Percentiles rank a stretch among this genome's conserved stretches.
phyloP scores from a whole-genome alignment of 2,113 vertebrate genomes.

The Oophaga pumilio region DNA sequence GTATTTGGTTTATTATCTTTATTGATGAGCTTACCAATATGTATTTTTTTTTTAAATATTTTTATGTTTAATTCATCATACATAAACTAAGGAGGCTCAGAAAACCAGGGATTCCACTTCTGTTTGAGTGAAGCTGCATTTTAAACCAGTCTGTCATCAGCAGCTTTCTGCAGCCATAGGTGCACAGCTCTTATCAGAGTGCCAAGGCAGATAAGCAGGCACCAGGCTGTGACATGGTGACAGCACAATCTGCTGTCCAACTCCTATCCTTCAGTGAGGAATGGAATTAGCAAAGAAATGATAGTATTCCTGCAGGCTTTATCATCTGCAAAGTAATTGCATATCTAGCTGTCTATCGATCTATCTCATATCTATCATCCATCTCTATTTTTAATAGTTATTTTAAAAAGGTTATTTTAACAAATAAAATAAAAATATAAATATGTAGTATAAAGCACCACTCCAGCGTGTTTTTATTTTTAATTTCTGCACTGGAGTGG shows the following conservation, averaged over 20 bases:
- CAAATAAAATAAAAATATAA: no score
- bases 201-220: conserved; percentile 37
- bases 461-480: no score
- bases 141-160: conserved; percentile 30
- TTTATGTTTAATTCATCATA: background rate
- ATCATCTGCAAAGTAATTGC: background rate
- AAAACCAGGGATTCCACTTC: background rate
- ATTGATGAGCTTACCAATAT: background rate
- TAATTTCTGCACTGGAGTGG: no score
- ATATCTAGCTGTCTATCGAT: background rate
- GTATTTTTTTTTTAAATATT: background rate
- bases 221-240: conserved; percentile 15
- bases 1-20: background rate
- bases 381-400: no score
- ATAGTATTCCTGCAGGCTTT: background rate
- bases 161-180: conserved; percentile 20
- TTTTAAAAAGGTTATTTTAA: no score
- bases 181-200: conserved; percentile 18
- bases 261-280: background rate
- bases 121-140: background rate
- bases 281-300: no score
- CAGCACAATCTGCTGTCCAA: conserved; percentile 20
- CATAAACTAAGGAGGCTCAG: background rate
- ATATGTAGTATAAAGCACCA: no score
- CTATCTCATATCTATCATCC: background rate